phyloP scores from a whole-genome alignment of 1,140 invertebrate species.

The Orchestia grillus region DNA sequence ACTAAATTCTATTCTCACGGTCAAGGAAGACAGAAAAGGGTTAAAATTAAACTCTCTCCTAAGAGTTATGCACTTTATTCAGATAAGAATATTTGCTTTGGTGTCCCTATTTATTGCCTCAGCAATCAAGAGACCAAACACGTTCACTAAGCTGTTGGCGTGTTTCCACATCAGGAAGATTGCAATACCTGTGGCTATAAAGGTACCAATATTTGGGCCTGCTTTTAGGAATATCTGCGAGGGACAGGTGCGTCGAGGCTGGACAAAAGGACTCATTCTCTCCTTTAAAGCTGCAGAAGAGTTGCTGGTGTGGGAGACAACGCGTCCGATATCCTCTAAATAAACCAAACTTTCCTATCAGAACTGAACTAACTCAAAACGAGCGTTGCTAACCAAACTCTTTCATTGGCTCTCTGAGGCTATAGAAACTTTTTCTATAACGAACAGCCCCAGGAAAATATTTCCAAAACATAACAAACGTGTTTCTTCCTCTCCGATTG shows the following conservation, averaged over 20 bases:
- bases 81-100: neutral
- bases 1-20: neutral
- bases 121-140: neutral
- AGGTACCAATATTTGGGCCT: neutral
- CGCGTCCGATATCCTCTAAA: conserved; percentile 19
- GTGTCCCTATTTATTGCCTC: neutral
- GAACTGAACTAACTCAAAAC: conserved; percentile 54
- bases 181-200: neutral
- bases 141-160: neutral
- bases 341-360: conserved; percentile 33
- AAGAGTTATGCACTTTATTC: neutral
- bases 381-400: conserved; percentile 9
- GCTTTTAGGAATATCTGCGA: neutral
- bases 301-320: neutral
- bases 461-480: conserved; percentile 46
- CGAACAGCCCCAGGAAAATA: conserved; percentile 49
- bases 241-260: neutral
- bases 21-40: neutral
- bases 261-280: neutral
- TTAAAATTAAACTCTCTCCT: neutral
- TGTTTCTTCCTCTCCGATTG: conserved; percentile 54
- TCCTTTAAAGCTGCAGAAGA: neutral
- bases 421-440: conserved; percentile 49
- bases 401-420: conserved; percentile 23
- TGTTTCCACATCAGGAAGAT: neutral